Conservation (phyloP, 2,888 invertebrate species). For the Ophioninae sp. region DNA sequence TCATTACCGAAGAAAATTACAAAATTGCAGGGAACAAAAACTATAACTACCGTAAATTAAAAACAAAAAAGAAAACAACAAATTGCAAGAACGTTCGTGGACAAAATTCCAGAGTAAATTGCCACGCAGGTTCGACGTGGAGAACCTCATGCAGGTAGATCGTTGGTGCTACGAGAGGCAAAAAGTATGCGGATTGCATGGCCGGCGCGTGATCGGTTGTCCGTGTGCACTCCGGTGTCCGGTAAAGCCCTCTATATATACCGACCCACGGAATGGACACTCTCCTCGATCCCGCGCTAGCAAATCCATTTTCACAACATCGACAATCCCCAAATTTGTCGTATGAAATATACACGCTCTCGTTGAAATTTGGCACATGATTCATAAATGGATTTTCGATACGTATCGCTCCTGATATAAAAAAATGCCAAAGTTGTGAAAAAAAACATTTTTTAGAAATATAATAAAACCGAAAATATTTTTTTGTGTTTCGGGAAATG, state of each 20-base stretch:
- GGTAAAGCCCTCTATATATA: constrained; percentile 29
- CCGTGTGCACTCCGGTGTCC: constrained; percentile 34
- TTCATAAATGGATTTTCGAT: too few relatives aligned
- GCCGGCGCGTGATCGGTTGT: constrained; percentile 55
- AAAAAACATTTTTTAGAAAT: not conserved
- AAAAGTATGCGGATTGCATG: constrained; percentile 54
- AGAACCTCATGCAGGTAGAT: constrained; percentile 6
- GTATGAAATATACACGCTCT: constrained; percentile 6
- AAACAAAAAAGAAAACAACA: not conserved
- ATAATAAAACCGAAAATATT: too few relatives aligned
- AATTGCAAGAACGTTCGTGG: not conserved
- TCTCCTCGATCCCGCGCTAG: constrained; percentile 23
- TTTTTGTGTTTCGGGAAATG: too few relatives aligned
- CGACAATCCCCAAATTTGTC: constrained; percentile 16
- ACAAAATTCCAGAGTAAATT: not conserved
- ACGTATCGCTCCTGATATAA: not conserved
- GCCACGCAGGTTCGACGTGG: not conserved
- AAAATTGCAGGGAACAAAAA: not conserved
- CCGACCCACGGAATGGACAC: constrained; percentile 11
- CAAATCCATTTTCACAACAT: constrained; percentile 42
- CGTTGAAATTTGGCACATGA: not conserved
- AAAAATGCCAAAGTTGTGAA: not conserved
- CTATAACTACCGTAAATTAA: not conserved
- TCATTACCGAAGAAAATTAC: not conserved
- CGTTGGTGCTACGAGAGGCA: constrained; percentile 27